These are phyloP conservation scores for Boloria euphrosyne DNA, from an alignment of 2,888 invertebrate species.

Conservation along the genomic window DNA sequence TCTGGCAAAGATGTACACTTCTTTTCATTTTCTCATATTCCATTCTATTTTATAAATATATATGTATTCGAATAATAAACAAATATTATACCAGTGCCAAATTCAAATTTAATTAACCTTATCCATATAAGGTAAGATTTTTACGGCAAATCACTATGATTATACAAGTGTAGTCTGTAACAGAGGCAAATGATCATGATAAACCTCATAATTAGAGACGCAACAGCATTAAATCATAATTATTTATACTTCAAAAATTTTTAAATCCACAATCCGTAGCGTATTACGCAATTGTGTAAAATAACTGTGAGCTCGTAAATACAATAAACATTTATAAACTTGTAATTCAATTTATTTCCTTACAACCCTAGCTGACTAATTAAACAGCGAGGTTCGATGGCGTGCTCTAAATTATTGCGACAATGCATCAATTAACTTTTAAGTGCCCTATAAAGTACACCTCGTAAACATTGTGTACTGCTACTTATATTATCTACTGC, in stretches of 20 bases:
- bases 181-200: too few relatives aligned
- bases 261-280: neutral
- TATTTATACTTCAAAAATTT: neutral
- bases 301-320: neutral
- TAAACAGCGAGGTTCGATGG: conserved; percentile 46
- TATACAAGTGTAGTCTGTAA: too few relatives aligned
- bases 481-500: conserved; percentile 19
- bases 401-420: conserved; percentile 50
- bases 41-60: too few relatives aligned
- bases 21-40: too few relatives aligned
- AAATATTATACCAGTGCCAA: too few relatives aligned
- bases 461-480: conserved; percentile 34
- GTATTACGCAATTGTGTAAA: neutral
- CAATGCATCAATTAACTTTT: conserved; percentile 51
- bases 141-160: too few relatives aligned
- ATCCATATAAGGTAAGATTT: too few relatives aligned
- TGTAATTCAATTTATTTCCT: neutral
- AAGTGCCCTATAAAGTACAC: conserved; percentile 44
- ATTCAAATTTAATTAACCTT: too few relatives aligned
- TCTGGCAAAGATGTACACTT: too few relatives aligned
- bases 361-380: conserved; percentile 44
- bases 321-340: neutral
- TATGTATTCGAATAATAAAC: too few relatives aligned
- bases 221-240: too few relatives aligned
- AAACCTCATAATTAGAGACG: too few relatives aligned